Conservation (phyloP, 2,888 invertebrate genomes). For the Brachyptera putata region DNA sequence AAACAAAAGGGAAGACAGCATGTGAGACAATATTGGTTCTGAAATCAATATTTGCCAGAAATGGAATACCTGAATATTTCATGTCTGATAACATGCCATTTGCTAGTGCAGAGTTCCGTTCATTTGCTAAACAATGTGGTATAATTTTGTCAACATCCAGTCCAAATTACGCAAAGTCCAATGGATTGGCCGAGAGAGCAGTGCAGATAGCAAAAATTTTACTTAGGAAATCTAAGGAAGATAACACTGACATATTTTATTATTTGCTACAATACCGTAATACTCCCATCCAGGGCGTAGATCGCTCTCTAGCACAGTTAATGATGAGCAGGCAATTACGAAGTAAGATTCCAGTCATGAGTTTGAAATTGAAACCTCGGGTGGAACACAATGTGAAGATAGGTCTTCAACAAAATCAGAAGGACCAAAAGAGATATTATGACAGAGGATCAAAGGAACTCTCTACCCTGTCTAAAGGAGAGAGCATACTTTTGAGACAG, state of each 20-base stretch:
- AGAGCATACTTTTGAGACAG: background rate
- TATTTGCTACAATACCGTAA: slow-evolving; percentile 13
- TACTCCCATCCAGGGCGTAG: slow-evolving; percentile 2
- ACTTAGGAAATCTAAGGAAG: slow-evolving; percentile 32
- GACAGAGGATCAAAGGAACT: background rate
- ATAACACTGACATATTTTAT: background rate
- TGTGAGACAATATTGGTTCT: too few relatives aligned
- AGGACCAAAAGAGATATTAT: background rate
- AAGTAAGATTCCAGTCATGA: background rate
- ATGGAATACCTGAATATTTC: slow-evolving; percentile 34
- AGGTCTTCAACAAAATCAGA: background rate
- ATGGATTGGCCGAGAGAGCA: slow-evolving; percentile 35
- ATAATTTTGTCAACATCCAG: slow-evolving; percentile 33
- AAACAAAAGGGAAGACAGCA: slow-evolving; percentile 17
- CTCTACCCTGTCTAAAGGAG: background rate
- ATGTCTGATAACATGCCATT: slow-evolving; percentile 36
- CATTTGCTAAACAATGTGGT: slow-evolving; percentile 34
- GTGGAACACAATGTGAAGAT: background rate
- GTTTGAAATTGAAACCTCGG: background rate
- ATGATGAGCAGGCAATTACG: background rate
- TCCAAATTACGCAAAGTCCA: slow-evolving; percentile 35
- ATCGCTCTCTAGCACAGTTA: background rate
- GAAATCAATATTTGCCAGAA: too few relatives aligned
- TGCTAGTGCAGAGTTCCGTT: slow-evolving; percentile 31
- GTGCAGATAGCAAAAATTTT: slow-evolving; percentile 32